Evolutionary conservation across 2,888 invertebrate species (phyloP), one percentile per base, ranked within the genome.

Genomic region (Nezara viridula): DNA sequence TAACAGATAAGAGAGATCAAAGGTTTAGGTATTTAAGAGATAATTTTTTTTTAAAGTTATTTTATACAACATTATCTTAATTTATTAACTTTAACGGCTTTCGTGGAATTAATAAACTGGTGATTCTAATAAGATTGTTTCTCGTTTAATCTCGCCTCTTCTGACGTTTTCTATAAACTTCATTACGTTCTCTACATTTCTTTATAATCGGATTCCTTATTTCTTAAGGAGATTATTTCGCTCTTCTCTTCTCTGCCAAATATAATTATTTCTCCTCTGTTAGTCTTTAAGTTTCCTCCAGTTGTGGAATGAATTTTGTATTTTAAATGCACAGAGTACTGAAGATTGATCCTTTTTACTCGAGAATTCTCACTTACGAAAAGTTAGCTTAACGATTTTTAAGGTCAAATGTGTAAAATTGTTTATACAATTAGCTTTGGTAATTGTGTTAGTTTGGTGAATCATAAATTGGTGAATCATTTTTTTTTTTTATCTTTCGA

Each of bases 201-300:
- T 10, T 55, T 55, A 55, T 55, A 55, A 55, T 55, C 55, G 55
- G n/a, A 55, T 55, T 55, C n/a, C 55, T 55, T 55, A n/a, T 55
- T 9, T 55, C 55, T 55, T 12, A 3, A 3, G 55, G 9, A n/a
- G 52, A 52, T 21, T 52, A 52, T 52, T 52, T 52, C 52, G n/a
- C 52, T 21, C n/a, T 12, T 55, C 10, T 55, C n/a, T n/a, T n/a
- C 55, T 5, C 10, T n/a, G n/a, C n/a, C n/a, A 55, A 55, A 10
- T 55, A 14, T 55, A 55, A n/a, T 55, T 55, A n/a, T 55, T 55
- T n/a, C 55, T 55, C n/a, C n/a, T n/a, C 24, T n/a, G n/a, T 55
- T 10, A 3, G 1, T 12, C 55, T 55, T 55, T 55, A 12, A 5
- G n/a, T 55, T 55, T 55, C 12, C 9, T n/a, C n/a, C 55, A n/a